phyloP scores from a whole-genome alignment of 2,888 invertebrate genomes.

The Dicyrtoma fusca region DNA sequence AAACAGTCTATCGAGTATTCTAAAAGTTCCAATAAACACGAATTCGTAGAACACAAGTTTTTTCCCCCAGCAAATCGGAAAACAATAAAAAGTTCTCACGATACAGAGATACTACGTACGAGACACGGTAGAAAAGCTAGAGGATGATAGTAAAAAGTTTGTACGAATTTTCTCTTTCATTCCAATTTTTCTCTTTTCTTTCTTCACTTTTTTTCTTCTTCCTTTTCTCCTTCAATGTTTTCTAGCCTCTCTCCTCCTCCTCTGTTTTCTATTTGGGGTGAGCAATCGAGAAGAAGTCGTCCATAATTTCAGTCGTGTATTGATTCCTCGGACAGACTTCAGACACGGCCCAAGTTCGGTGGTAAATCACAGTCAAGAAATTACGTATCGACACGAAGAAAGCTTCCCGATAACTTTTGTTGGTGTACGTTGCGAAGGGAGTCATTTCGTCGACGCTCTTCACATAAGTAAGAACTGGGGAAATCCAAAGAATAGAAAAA shows the following conservation, averaged over 20 bases:
- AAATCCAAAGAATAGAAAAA: slow-evolving; percentile 7
- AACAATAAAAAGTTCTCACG: slow-evolving; percentile 41
- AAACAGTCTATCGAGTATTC: slow-evolving; percentile 7
- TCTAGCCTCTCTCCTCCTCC: not conserved
- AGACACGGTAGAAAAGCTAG: not conserved
- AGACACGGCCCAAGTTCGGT: slow-evolving; percentile 55
- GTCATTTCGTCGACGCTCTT: slow-evolving; percentile 54
- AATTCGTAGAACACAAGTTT: not conserved
- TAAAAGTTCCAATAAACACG: slow-evolving; percentile 25
- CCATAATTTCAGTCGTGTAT: slow-evolving; percentile 57
- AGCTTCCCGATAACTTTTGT: slow-evolving; percentile 55
- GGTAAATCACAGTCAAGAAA: slow-evolving; percentile 57
- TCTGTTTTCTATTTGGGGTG: slow-evolving; percentile 51
- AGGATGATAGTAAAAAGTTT: slow-evolving; percentile 31
- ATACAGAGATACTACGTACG: slow-evolving; percentile 19
- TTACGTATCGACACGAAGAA: slow-evolving; percentile 56
- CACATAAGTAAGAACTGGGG: slow-evolving; percentile 50
- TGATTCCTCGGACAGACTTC: slow-evolving; percentile 56
- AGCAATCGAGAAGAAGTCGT: slow-evolving; percentile 56
- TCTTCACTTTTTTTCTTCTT: not conserved
- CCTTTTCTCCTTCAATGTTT: not conserved
- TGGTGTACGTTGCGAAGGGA: slow-evolving; percentile 52
- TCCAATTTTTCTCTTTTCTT: slow-evolving; percentile 2
- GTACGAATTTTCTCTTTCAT: slow-evolving; percentile 19
- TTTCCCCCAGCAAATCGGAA: slow-evolving; percentile 30